Conservation (phyloP, 2,888 invertebrate species). For the Bhutanitis thaidina region DNA sequence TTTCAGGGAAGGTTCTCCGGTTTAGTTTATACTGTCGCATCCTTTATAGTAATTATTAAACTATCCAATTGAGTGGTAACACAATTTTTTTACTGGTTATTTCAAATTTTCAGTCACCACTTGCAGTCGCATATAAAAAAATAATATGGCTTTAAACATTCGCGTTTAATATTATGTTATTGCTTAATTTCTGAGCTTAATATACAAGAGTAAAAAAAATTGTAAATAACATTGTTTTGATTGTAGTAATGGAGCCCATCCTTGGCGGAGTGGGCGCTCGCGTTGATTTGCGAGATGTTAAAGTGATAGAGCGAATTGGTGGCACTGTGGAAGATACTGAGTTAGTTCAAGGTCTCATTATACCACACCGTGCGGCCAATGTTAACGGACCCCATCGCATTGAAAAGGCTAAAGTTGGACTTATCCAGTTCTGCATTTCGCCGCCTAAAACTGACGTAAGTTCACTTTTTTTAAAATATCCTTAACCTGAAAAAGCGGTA, state of each 20-base stretch:
- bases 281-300: constrained; percentile 96
- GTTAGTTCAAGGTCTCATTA: constrained; percentile 95
- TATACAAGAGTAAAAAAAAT: too few relatives aligned
- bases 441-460: constrained; percentile 98
- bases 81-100: too few relatives aligned
- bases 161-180: too few relatives aligned
- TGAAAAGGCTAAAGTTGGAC: constrained; percentile 98
- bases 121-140: too few relatives aligned
- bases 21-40: too few relatives aligned
- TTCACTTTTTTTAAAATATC: constrained; percentile 27
- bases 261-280: constrained; percentile 80
- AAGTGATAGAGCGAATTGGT: constrained; percentile 97
- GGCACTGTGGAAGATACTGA: constrained; percentile 99
- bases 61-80: too few relatives aligned
- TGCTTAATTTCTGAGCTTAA: too few relatives aligned
- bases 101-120: too few relatives aligned
- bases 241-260: constrained; percentile 73
- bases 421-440: constrained; percentile 99
- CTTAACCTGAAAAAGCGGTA: too few relatives aligned
- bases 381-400: constrained; percentile 95
- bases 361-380: constrained; percentile 93
- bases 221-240: neutral
- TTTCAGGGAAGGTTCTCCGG: too few relatives aligned
- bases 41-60: too few relatives aligned
- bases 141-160: too few relatives aligned